These are phyloP conservation scores for Forbesichthys agassizii DNA, from an alignment of 2,113 vertebrate species.

Conservation along the genomic window DNA sequence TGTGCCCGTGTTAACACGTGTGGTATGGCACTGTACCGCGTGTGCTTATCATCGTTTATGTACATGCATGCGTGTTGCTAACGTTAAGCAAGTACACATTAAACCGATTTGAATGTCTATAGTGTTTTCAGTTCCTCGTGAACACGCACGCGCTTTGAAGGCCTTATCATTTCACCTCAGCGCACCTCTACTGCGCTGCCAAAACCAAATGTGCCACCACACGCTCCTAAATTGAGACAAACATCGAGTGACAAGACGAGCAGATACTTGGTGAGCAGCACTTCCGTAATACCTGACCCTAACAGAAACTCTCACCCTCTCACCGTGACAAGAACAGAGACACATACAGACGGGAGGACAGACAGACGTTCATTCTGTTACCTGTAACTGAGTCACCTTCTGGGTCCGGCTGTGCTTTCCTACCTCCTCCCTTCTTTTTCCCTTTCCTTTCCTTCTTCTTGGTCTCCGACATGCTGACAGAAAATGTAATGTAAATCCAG, in stretches of 20 bases:
- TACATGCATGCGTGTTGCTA: too few relatives aligned
- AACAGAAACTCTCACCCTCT: slow-evolving; percentile 19
- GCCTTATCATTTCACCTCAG: slow-evolving; percentile 33
- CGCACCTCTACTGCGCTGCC: slow-evolving; percentile 31
- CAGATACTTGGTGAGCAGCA: slow-evolving; percentile 41
- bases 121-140: neutral
- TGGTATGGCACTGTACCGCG: too few relatives aligned
- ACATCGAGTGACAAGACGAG: slow-evolving; percentile 66
- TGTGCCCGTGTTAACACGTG: too few relatives aligned
- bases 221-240: slow-evolving; percentile 48
- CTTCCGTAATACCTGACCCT: slow-evolving; percentile 39
- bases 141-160: neutral
- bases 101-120: neutral
- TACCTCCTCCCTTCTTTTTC: slow-evolving; percentile 70
- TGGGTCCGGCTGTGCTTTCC: slow-evolving; percentile 67
- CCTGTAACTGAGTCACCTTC: slow-evolving; percentile 62
- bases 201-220: slow-evolving; percentile 63
- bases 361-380: slow-evolving; percentile 57
- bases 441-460: slow-evolving; percentile 72
- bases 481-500: slow-evolving; percentile 72
- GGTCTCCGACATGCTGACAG: slow-evolving; percentile 75
- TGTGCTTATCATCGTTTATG: too few relatives aligned
- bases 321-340: slow-evolving; percentile 20
- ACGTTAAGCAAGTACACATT: neutral
- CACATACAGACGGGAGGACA: slow-evolving; percentile 22